Evolutionary conservation across 2,888 invertebrate genomes (phyloP).

Genomic region (Tenthredo amoena): DNA sequence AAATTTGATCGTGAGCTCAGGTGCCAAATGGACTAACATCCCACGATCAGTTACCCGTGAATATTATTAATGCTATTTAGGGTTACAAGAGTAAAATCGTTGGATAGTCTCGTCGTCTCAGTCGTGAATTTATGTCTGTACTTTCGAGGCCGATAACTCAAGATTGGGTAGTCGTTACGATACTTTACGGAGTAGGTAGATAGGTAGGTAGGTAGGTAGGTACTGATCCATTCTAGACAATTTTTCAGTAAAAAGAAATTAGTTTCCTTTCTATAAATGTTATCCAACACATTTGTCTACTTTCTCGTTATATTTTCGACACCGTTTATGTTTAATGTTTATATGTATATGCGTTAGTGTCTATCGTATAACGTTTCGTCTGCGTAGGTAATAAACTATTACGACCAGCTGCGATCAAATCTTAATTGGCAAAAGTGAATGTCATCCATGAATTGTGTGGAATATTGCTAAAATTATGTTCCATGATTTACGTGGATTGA

Average conservation of each 20-base stretch:
- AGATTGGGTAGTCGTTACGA: neutral
- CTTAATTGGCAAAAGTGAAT: slow-evolving; percentile 11
- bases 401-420: slow-evolving; percentile 17
- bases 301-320: neutral
- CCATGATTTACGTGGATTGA: slow-evolving; percentile 2
- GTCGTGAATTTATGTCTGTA: slow-evolving; percentile 9
- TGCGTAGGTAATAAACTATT: neutral
- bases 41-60: neutral
- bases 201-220: neutral
- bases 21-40: slow-evolving; percentile 3
- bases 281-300: neutral
- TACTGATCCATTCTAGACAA: neutral
- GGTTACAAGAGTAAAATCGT: neutral
- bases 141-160: slow-evolving; percentile 8
- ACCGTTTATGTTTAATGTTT: neutral
- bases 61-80: slow-evolving; percentile 10
- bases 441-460: slow-evolving; percentile 8
- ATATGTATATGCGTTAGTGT: neutral
- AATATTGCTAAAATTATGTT: slow-evolving; percentile 10
- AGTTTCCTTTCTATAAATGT: neutral
- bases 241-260: neutral
- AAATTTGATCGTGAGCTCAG: slow-evolving; percentile 5
- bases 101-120: slow-evolving; percentile 1
- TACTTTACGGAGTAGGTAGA: neutral
- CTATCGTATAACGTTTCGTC: neutral